A percentile compares a stretch with the other conserved stretches of the same genome.
phyloP scores from a whole-genome alignment of 2,888 invertebrate species.

The Nemurella pictetii region DNA sequence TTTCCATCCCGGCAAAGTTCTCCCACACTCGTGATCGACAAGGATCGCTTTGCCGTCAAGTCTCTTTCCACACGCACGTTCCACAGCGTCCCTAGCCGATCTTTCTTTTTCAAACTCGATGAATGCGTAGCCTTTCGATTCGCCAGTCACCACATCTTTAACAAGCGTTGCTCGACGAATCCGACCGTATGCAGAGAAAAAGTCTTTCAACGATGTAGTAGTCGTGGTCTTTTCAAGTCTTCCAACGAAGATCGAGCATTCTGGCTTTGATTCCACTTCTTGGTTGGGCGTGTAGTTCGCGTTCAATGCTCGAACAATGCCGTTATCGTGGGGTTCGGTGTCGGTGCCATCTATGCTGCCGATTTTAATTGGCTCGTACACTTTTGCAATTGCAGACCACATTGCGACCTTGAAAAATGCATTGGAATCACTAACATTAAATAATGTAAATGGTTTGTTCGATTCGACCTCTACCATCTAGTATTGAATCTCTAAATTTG shows the following conservation, averaged over 20 bases:
- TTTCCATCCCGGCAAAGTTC: constrained; percentile 75
- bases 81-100: constrained; percentile 65
- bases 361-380: constrained; percentile 78
- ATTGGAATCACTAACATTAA: no score
- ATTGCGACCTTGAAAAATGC: not conserved
- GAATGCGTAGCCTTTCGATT: constrained; percentile 82
- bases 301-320: constrained; percentile 69
- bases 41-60: constrained; percentile 72
- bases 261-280: constrained; percentile 68
- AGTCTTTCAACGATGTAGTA: constrained; percentile 60
- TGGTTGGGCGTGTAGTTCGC: constrained; percentile 68
- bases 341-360: constrained; percentile 90
- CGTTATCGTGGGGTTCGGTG: constrained; percentile 78
- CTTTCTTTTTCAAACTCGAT: constrained; percentile 71
- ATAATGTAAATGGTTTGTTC: no score
- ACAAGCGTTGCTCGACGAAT: constrained; percentile 67
- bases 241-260: constrained; percentile 74
- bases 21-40: constrained; percentile 76
- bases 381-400: constrained; percentile 61
- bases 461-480: no score
- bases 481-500: no score
- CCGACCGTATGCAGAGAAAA: constrained; percentile 67
- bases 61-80: constrained; percentile 60
- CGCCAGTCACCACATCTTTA: constrained; percentile 80
- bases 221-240: constrained; percentile 68